phyloP scores from a whole-genome alignment of 1,140 invertebrate genomes.

The Halesus radiatus region DNA sequence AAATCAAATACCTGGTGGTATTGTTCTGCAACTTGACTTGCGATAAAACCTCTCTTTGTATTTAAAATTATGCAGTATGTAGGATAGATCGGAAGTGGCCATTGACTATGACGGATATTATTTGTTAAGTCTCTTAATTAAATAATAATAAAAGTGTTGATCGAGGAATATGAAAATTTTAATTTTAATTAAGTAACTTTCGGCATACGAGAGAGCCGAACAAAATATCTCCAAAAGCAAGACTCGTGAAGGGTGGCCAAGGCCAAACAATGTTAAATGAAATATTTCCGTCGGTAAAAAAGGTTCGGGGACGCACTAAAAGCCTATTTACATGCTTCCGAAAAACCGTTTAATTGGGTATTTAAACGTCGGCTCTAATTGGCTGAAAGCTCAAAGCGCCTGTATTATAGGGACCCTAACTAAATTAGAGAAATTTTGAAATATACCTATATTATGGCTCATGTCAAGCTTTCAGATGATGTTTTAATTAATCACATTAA shows the following conservation, averaged over 20 bases:
- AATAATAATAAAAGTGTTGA: constrained; percentile 38
- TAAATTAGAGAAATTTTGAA: constrained; percentile 4
- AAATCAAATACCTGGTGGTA: no score
- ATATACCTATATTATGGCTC: neutral
- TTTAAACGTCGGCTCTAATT: constrained; percentile 35
- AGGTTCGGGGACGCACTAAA: constrained; percentile 2
- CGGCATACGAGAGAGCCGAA: neutral
- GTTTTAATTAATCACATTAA: constrained; percentile 1
- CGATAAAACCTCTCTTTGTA: no score
- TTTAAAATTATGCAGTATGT: no score
- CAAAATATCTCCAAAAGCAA: neutral
- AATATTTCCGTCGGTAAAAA: constrained; percentile 22
- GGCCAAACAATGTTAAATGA: constrained; percentile 18
- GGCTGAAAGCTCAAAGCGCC: constrained; percentile 28
- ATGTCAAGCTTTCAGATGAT: neutral
- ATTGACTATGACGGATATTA: no score
- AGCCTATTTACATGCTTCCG: constrained; percentile 15
- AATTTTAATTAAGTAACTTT: neutral
- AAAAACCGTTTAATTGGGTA: constrained; percentile 29
- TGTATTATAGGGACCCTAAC: constrained; percentile 14
- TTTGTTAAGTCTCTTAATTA: no score
- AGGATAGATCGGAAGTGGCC: no score
- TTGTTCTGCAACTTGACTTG: no score
- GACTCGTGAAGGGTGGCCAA: neutral
- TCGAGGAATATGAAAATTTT: neutral